Evolutionary conservation across 1,140 invertebrate species (phyloP), one percentile per base, ranked within the genome.

Genomic region (Ctenoplectra terminalis): DNA sequence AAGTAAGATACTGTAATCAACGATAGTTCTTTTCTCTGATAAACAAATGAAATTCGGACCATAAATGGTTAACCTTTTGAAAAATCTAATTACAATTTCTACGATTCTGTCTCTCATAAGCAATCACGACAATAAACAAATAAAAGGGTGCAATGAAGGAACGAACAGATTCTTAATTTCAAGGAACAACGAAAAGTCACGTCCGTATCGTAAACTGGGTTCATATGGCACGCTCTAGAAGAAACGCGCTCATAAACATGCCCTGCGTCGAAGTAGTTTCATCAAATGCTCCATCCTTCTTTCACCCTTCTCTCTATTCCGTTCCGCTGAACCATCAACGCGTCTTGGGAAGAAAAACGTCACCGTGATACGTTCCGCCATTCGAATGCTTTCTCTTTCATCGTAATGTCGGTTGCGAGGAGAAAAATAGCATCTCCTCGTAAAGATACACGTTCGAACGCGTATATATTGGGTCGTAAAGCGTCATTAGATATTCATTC

Each of bases 401-500:
- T 52, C 29, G 66, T 54, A 37, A 52, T 9, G 48, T 34, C 31
- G 17, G 29, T 23, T 31, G 20, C 26, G 40, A 43, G 2, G 1
- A 17, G 26, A 29, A 17, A 46, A 37, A 48, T 9, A 13, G 2
- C 29, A 2, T 17, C 13, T 34, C 0, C 26, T 61, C 13, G 43
- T 1, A n/a, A 48, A 29, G 26, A 26, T 13, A 37, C 20, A 31
- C 63, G 46, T 48, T 73, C 60, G 23, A 58, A 26, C 2, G 26
- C 11, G 69, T 70, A 60, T 79, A 87, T 91, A 90, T 90, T 88
- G 88, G 89, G 79, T 89, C 89, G 87, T 90, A 90, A 92, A 91
- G 87, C 76, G 81, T 88, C 89, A 89, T 92, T 92, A 92, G 87
- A 88, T 91, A 92, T 92, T 93, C 90, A 89, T 92, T 90, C 89